Evolutionary conservation across 2,888 invertebrate genomes (phyloP), one percentile per base, ranked within the genome.

Genomic region (Erebia epiphron): DNA sequence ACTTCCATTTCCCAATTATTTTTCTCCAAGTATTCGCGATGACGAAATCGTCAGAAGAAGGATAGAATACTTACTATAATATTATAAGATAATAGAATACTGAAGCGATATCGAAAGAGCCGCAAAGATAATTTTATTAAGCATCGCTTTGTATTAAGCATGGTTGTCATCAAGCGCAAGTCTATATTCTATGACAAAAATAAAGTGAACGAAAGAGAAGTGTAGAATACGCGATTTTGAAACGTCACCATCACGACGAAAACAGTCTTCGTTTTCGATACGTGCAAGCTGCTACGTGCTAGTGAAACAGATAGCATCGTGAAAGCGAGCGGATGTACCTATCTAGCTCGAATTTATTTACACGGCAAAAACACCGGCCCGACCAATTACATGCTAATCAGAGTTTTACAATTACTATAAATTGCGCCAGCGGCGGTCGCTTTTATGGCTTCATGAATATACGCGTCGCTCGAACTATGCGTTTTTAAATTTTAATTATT

Each of bases 331-430:
- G 82, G 79, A 80, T 79, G 78, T 81, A 82, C 80, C 75, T 76
- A 79, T 76, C 78, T 79, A 63, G 67, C 64, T 82, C 80, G 80
- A 82, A 82, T 83, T 81, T 79, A 70, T 73, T 70, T 66, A 79
- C 82, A 79, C 79, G 76, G 81, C 80, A 83, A 82, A 85, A 84
- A 84, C 79, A 79, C 79, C 78, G 73, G 68, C 68, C 75, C 69
- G 70, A 69, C 80, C 86, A 88, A 88, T 90, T 90, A 89, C 84
- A 89, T 89, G 89, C 84, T 91, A 90, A 90, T 90, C 83, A 85
- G 82, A 76, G 77, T 81, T 82, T 79, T 81, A 82, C 83, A 84
- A 87, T 88, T 85, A 84, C 82, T 80, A 80, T 84, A 79, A 82
- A 82, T 80, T 80, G 79, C 69, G 62, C 62, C 58, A 65, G 68